Conservation (phyloP, 2,797 vertebrate genomes). For the Labroides dimidiatus region DNA sequence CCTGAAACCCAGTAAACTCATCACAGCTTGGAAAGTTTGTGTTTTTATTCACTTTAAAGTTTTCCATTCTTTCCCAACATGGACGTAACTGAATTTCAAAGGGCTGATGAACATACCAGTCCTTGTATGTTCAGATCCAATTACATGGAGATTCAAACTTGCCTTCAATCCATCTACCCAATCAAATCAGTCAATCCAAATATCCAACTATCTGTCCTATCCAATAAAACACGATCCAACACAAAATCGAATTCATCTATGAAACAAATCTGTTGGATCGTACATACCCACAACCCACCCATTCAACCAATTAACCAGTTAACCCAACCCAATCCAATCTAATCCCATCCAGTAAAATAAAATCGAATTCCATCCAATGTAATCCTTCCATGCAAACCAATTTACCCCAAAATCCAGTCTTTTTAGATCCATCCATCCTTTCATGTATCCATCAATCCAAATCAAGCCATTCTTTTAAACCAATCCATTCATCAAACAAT, state of each 20-base stretch:
- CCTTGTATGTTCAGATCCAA: conserved; percentile 49
- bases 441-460: neutral
- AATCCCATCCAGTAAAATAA: too few species aligned
- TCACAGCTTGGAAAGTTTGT: conserved; percentile 63
- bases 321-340: too few species aligned
- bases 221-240: too few species aligned
- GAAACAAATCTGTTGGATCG: too few species aligned
- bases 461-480: too few species aligned
- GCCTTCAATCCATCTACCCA: conserved; percentile 18
- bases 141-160: conserved; percentile 44
- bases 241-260: too few species aligned
- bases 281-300: too few species aligned
- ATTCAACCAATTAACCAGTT: too few species aligned
- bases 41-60: conserved; percentile 60
- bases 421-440: conserved; percentile 5
- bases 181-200: neutral
- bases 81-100: conserved; percentile 72
- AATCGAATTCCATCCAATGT: too few species aligned
- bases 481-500: too few species aligned
- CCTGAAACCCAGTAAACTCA: conserved; percentile 67
- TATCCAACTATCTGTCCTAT: conserved; percentile 2
- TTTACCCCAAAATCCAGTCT: neutral
- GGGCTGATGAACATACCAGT: conserved; percentile 77
- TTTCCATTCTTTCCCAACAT: conserved; percentile 74
- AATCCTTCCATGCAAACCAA: too few species aligned